Evolutionary conservation across 2,797 vertebrate genomes (phyloP).

Genomic region (Anguilla pacifica): DNA sequence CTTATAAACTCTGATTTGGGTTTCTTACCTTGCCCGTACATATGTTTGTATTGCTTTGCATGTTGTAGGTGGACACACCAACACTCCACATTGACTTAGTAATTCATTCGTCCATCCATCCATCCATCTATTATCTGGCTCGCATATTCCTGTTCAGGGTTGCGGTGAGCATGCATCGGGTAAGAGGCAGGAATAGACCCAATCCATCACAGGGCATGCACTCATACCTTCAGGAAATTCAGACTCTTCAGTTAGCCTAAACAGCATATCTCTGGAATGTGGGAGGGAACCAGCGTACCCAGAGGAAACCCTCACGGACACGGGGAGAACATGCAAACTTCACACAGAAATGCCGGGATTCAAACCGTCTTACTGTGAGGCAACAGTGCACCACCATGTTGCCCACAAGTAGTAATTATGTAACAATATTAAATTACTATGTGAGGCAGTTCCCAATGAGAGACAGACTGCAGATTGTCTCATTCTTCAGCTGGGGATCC

Average conservation of each 20-base stretch:
- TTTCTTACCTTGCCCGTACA: background rate
- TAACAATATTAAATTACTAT: slow-evolving; percentile 1
- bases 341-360: too few relatives aligned
- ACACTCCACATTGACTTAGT: background rate
- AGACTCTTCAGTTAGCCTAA: too few relatives aligned
- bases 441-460: background rate
- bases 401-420: background rate
- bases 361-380: background rate
- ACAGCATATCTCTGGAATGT: too few relatives aligned
- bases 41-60: background rate
- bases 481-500: background rate
- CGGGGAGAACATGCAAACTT: background rate
- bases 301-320: too few relatives aligned
- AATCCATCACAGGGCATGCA: too few relatives aligned
- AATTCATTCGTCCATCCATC: too few relatives aligned
- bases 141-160: too few relatives aligned
- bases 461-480: background rate
- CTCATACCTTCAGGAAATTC: too few relatives aligned
- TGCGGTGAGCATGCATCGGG: too few relatives aligned
- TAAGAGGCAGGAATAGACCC: too few relatives aligned
- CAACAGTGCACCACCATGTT: background rate
- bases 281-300: too few relatives aligned
- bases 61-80: background rate
- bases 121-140: too few relatives aligned
- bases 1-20: background rate